These are phyloP conservation scores for Ips typographus DNA, from an alignment of 1,140 invertebrate genomes.

Conservation along the genomic window DNA sequence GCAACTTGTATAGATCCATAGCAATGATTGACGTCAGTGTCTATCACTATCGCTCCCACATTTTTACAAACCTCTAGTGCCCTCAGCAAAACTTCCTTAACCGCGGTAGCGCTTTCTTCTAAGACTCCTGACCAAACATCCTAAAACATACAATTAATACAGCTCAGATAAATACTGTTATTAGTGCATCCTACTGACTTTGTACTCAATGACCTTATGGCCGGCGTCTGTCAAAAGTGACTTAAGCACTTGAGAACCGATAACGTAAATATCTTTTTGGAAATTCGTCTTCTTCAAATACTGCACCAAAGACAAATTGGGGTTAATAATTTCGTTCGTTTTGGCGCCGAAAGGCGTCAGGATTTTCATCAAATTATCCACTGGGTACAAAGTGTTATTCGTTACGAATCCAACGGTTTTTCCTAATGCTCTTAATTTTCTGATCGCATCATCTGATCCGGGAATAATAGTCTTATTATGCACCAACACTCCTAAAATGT, in stretches of 20 bases:
- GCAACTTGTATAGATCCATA: conserved; percentile 9
- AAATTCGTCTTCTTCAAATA: conserved; percentile 18
- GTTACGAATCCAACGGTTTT: conserved; percentile 25
- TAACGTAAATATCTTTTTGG: conserved; percentile 18
- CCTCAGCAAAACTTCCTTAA: not conserved
- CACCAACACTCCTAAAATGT: conserved; percentile 17
- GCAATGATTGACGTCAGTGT: conserved; percentile 7
- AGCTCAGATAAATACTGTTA: too few species aligned
- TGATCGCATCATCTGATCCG: conserved; percentile 8
- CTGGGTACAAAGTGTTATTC: conserved; percentile 13
- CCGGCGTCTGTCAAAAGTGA: conserved; percentile 11
- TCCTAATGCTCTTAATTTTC: conserved; percentile 14
- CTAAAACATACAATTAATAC: conserved; percentile 4
- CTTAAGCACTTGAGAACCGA: not conserved
- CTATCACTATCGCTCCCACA: conserved; percentile 10
- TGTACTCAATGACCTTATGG: conserved; percentile 20
- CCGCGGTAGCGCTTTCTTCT: not conserved
- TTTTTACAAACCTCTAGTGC: conserved; percentile 21
- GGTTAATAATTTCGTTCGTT: conserved; percentile 16
- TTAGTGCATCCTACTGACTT: conserved; percentile 2
- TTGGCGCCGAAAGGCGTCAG: conserved; percentile 4
- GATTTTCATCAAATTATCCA: not conserved
- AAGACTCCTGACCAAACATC: not conserved
- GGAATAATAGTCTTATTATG: conserved; percentile 2
- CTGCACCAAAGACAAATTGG: conserved; percentile 4